A percentile compares a stretch with the other conserved stretches of the same genome.
phyloP scores from a whole-genome alignment of 2,797 vertebrate genomes.

The Mionectes olivaceus region DNA sequence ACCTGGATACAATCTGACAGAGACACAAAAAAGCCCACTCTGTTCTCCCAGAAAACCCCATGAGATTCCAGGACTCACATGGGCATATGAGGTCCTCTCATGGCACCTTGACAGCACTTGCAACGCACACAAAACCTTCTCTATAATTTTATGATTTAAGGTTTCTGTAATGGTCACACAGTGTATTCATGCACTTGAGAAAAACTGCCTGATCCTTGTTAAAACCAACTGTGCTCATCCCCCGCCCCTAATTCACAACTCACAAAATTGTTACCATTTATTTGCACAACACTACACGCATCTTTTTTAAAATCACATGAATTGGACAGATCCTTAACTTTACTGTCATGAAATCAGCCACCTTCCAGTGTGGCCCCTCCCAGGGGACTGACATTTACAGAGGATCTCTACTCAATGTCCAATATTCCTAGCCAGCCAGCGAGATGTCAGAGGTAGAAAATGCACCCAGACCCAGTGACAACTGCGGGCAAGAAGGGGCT shows the following conservation, averaged over 20 bases:
- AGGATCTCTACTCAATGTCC: background rate
- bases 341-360: background rate
- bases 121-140: fast-evolving
- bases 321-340: background rate
- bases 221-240: background rate
- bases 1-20: background rate
- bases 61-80: background rate
- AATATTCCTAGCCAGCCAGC: background rate
- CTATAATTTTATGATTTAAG: background rate
- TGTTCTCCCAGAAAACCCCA: background rate
- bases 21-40: background rate
- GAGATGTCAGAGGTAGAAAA: background rate
- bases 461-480: background rate
- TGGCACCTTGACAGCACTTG: background rate
- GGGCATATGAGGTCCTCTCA: fast-evolving
- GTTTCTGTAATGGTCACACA: background rate
- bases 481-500: fast-evolving
- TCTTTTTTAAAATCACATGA: background rate
- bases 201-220: background rate
- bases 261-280: background rate
- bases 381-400: too few relatives aligned
- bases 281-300: too few relatives aligned
- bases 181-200: fast-evolving
- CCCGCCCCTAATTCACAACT: background rate
- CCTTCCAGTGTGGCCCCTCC: background rate